These are phyloP conservation scores for Melanchra persicariae DNA, from an alignment of 2,888 invertebrate species.

Conservation along the genomic window DNA sequence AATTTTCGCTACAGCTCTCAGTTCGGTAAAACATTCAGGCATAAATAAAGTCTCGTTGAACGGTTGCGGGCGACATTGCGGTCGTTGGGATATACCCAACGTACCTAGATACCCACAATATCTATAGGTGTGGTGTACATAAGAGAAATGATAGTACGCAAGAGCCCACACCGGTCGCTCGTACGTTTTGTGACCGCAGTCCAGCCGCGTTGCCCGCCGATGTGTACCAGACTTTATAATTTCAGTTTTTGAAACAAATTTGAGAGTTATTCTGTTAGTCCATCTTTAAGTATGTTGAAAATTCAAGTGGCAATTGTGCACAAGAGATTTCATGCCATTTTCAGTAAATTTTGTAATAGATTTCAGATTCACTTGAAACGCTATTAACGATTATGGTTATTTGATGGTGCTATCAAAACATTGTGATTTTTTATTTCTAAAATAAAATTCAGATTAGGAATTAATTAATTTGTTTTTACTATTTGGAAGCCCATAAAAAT, in stretches of 20 bases:
- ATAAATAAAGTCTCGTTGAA: constrained; percentile 61
- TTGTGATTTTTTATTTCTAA: no score
- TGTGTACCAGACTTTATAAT: constrained; percentile 24
- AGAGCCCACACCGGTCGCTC: constrained; percentile 31
- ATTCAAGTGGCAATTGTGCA: no score
- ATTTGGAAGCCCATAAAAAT: background rate
- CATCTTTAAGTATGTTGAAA: no score
- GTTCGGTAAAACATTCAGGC: constrained; percentile 46
- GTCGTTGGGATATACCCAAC: constrained; percentile 46
- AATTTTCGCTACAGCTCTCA: constrained; percentile 34
- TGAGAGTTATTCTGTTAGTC: no score
- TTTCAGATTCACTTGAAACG: no score
- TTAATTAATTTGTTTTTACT: background rate
- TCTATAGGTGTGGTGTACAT: constrained; percentile 42
- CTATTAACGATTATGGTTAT: no score
- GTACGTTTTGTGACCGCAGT: constrained; percentile 59
- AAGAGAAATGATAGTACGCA: constrained; percentile 57
- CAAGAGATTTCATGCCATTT: no score
- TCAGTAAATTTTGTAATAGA: no score
- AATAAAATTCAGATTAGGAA: background rate
- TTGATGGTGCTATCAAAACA: no score
- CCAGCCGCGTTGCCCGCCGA: constrained; percentile 11
- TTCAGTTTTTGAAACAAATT: background rate
- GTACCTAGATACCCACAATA: constrained; percentile 33
- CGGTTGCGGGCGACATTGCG: constrained; percentile 62